These are phyloP conservation scores for Brenthis ino DNA, from an alignment of 2,888 invertebrate species.

Conservation along the genomic window DNA sequence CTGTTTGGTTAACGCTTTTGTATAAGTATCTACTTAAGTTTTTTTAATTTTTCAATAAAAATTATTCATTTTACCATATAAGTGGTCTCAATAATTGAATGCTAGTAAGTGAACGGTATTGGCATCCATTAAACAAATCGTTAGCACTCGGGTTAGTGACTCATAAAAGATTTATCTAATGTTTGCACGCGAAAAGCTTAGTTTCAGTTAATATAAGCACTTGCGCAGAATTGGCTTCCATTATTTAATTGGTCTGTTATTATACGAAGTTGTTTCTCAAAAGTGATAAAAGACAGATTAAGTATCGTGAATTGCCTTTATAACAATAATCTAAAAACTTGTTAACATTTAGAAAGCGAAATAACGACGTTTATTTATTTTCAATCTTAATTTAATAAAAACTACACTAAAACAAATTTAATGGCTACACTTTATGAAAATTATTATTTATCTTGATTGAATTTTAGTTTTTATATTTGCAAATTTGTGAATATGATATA, in stretches of 20 bases:
- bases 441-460: slow-evolving; percentile 38
- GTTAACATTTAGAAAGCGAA: slow-evolving; percentile 37
- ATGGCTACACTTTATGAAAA: slow-evolving; percentile 30
- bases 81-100: slow-evolving; percentile 5
- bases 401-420: slow-evolving; percentile 30
- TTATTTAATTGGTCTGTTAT: slow-evolving; percentile 57
- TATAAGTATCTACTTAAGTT: background rate
- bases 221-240: slow-evolving; percentile 63
- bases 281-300: slow-evolving; percentile 54
- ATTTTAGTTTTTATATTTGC: slow-evolving; percentile 33
- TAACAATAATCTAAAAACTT: slow-evolving; percentile 29
- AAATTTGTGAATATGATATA: slow-evolving; percentile 15
- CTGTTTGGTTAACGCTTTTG: slow-evolving; percentile 43
- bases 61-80: background rate
- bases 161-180: slow-evolving; percentile 67
- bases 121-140: slow-evolving; percentile 66
- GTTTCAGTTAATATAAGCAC: slow-evolving; percentile 62
- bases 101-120: slow-evolving; percentile 55
- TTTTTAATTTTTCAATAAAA: background rate
- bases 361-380: slow-evolving; percentile 36
- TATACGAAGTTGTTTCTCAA: slow-evolving; percentile 53
- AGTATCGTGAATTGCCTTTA: slow-evolving; percentile 29
- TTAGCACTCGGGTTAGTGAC: slow-evolving; percentile 58
- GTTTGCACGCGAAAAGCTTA: slow-evolving; percentile 70
- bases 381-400: slow-evolving; percentile 35